Evolutionary conservation across 1,140 invertebrate genomes (phyloP).

Genomic region (Bombus waltoni): DNA sequence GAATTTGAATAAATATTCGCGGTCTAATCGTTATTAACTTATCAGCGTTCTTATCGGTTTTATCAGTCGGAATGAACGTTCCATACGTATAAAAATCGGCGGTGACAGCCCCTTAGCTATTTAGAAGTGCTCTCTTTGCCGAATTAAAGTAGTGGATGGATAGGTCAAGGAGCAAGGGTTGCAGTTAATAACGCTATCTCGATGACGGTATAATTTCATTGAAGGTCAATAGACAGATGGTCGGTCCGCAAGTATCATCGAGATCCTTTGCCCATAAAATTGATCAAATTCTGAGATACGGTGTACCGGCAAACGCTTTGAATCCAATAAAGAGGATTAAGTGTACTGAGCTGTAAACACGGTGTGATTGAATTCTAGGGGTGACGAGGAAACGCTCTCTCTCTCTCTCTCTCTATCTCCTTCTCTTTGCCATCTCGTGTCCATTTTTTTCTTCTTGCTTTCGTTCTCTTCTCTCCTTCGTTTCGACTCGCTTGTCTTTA

Average conservation of each 20-base stretch:
- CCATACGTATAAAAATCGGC: background rate
- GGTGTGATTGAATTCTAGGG: conserved; percentile 77
- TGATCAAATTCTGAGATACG: conserved; percentile 72
- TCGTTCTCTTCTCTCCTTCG: conserved; percentile 12
- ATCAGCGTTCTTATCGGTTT: background rate
- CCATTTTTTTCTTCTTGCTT: conserved; percentile 1
- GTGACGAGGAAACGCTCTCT: conserved; percentile 57
- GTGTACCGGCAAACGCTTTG: conserved; percentile 66
- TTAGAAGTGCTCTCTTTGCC: background rate
- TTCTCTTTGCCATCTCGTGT: background rate
- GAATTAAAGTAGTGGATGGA: background rate
- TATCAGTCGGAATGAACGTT: too few species aligned
- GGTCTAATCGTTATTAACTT: background rate
- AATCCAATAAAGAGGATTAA: conserved; percentile 78
- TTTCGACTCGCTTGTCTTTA: conserved; percentile 19
- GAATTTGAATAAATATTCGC: too few species aligned
- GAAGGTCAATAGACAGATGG: conserved; percentile 60
- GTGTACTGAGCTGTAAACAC: conserved; percentile 77
- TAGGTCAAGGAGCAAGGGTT: conserved; percentile 1
- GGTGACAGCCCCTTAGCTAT: background rate
- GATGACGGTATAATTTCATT: conserved; percentile 58
- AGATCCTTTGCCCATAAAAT: conserved; percentile 71
- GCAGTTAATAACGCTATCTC: conserved; percentile 17
- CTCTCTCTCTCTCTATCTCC: background rate
- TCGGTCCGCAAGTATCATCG: conserved; percentile 65